Percentiles rank a stretch among this genome's conserved stretches.
These are phyloP conservation scores for Sterna hirundo DNA, from an alignment of 2,113 vertebrate species.

Conservation along the genomic window DNA sequence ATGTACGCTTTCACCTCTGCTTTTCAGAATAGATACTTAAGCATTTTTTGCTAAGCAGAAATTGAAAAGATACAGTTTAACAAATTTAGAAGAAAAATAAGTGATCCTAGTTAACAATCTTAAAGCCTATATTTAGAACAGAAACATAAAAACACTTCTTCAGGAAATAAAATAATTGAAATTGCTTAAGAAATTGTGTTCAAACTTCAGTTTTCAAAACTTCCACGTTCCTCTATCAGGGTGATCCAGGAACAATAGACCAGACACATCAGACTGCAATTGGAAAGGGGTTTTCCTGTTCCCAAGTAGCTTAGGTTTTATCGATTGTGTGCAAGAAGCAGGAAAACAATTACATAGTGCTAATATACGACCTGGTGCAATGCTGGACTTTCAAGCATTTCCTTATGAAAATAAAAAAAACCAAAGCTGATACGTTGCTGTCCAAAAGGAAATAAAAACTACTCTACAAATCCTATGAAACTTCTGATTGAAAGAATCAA, in stretches of 20 bases:
- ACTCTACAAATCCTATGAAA: not conserved
- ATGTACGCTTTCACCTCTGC: not conserved
- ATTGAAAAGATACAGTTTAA: not conserved
- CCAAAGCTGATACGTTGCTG: not conserved
- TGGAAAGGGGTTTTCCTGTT: not conserved
- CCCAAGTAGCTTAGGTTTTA: not conserved
- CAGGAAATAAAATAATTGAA: not conserved
- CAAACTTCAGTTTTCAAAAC: not conserved
- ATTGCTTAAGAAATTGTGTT: not conserved
- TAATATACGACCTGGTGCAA: not conserved
- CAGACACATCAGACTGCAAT: not conserved
- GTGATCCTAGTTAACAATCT: not conserved
- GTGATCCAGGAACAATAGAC: not conserved
- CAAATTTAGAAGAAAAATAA: not conserved
- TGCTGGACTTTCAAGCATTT: not conserved
- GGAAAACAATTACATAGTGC: not conserved
- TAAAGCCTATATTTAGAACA: not conserved
- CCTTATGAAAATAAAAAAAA: not conserved
- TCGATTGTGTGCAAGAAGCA: not conserved
- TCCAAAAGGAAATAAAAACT: not conserved
- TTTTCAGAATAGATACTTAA: not conserved
- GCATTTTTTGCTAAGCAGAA: not conserved
- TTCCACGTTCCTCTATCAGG: not conserved
- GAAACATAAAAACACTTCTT: not conserved
- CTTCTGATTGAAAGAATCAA: not conserved